These are phyloP conservation scores for Atethmia centrago DNA, from an alignment of 2,888 invertebrate genomes.

Conservation along the genomic window DNA sequence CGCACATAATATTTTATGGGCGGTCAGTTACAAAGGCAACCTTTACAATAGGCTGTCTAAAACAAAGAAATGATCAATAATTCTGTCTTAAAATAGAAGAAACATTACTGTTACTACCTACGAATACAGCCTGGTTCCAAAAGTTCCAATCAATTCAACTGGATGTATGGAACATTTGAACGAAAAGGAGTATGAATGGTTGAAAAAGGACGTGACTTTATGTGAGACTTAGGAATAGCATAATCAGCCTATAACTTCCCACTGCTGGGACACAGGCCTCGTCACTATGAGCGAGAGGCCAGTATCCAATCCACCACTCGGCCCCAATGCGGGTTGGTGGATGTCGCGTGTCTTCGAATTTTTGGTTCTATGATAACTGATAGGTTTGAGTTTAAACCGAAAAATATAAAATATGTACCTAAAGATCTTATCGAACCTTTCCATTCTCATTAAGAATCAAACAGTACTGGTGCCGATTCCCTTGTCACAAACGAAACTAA, in stretches of 20 bases:
- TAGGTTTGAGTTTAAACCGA: background rate
- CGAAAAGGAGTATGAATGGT: background rate
- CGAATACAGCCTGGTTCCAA: background rate
- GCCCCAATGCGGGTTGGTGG: background rate
- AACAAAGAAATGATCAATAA: conserved; percentile 13
- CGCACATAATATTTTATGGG: conserved; percentile 20
- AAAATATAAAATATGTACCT: background rate
- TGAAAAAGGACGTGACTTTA: background rate
- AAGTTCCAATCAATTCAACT: too few relatives aligned
- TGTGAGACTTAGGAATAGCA: background rate
- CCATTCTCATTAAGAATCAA: too few relatives aligned
- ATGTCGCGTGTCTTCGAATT: background rate
- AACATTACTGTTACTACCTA: conserved; percentile 5
- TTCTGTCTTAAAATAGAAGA: background rate
- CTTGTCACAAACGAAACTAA: too few relatives aligned
- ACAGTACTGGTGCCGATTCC: too few relatives aligned
- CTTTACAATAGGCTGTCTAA: conserved; percentile 2
- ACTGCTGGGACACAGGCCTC: background rate
- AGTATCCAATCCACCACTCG: background rate
- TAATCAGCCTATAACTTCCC: background rate
- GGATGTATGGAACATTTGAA: too few relatives aligned
- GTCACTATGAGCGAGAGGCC: background rate
- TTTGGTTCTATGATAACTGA: background rate
- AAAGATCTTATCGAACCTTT: too few relatives aligned
- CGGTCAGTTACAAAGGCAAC: conserved; percentile 5